Conservation (phyloP, 92 coral and sea anemone genomes). For the Epizoanthus illoricatus region DNA sequence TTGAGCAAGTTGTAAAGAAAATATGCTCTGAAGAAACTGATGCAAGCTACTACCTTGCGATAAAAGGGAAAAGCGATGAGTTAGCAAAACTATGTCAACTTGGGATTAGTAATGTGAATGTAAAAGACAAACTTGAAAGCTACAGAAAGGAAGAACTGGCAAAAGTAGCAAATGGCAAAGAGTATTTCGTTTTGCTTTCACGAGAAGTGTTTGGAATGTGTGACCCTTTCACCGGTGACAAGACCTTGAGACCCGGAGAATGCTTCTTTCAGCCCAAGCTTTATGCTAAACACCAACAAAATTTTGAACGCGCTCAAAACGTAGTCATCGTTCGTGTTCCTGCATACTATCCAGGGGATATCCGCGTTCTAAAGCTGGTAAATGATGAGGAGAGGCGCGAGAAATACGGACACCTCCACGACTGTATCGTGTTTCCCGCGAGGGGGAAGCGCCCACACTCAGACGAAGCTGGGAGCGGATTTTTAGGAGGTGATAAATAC, state of each 20-base stretch:
- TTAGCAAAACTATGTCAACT: too few relatives aligned
- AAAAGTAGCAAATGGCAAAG: too few relatives aligned
- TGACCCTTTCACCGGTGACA: constrained; percentile 48
- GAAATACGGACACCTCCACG: constrained; percentile 50
- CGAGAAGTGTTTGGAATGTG: constrained; percentile 65
- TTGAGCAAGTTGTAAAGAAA: too few relatives aligned
- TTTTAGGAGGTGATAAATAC: constrained; percentile 64
- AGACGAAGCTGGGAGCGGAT: constrained; percentile 62
- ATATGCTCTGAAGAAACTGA: too few relatives aligned
- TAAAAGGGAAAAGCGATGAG: too few relatives aligned
- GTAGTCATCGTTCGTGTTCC: constrained; percentile 60
- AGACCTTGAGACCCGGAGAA: constrained; percentile 54
- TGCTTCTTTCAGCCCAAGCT: constrained; percentile 74
- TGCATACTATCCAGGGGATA: constrained; percentile 63
- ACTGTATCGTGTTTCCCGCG: constrained; percentile 70
- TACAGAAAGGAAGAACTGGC: too few relatives aligned
- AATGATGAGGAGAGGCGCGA: constrained; percentile 23
- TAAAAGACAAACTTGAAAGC: too few relatives aligned
- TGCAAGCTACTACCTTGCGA: too few relatives aligned
- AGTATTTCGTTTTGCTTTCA: too few relatives aligned
- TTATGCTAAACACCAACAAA: constrained; percentile 34
- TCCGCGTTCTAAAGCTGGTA: constrained; percentile 54
- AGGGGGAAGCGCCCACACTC: constrained; percentile 63
- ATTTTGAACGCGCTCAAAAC: constrained; percentile 36
- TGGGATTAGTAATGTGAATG: too few relatives aligned